Evolutionary conservation across 2,797 vertebrate species (phyloP), one percentile per base, ranked within the genome.

Genomic region (Neosilurus hyrtlii): DNA sequence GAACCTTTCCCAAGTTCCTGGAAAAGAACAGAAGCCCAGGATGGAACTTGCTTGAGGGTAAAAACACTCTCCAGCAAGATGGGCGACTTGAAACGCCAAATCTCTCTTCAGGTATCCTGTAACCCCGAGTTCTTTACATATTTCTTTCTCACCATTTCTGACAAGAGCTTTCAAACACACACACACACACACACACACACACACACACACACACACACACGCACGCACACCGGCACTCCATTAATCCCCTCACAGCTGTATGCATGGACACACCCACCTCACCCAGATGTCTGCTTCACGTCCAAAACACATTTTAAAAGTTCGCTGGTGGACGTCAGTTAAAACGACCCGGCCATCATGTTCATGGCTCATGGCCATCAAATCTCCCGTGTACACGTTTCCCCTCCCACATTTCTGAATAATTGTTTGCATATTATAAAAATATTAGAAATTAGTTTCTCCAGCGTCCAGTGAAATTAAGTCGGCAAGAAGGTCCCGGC

Each of bases 311-410:
- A 88, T 92, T 90, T 92, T 83, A 85, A 87, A 85, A 86, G 83
- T 73, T 90, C 88, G 88, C 80, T 90, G 89, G 86, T 90, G 88
- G 88, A 86, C 61, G 22, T 57, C 83, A 43, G 83, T 91, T 86
- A 87, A 76, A 90, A 83, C 87, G 91, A 92, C 86, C 63, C 86
- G 89, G 89, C 91, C 92, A 89, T 88, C 79, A 89, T 84, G 88
- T 84, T 59, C n/a, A n/a, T n/a, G n/a, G n/a, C n/a, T n/a, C n/a
- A n/a, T n/a, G n/a, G n/a, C n/a, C n/a, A n/a, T n/a, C n/a, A n/a
- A 59, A 91, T 90, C 88, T 89, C 82, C 85, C 83, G 81, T 88
- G 82, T 85, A 86, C 84, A 86, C 84, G 85, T 87, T 82, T 88
- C 85, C 72, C 82, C 79, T 86, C 86, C 89, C 86, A 89, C 89